Conservation (phyloP, 2,113 vertebrate genomes). For the Ceyx cyanopectus region DNA sequence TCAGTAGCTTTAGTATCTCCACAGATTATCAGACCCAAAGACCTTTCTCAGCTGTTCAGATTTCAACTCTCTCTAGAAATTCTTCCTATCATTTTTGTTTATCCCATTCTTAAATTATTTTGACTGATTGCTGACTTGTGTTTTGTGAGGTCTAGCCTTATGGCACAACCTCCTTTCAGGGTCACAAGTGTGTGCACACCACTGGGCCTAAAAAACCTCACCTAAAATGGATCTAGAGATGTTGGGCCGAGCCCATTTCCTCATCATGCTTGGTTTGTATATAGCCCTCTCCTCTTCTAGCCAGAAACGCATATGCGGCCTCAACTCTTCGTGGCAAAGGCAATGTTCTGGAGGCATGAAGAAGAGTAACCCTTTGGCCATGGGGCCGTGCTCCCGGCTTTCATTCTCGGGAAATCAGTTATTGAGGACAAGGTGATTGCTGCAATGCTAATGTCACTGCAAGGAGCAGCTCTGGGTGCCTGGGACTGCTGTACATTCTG, state of each 20-base stretch:
- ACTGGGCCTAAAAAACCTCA: not conserved
- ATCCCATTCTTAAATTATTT: not conserved
- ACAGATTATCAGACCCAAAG: not conserved
- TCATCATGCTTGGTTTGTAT: not conserved
- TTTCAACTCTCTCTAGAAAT: constrained; percentile 7
- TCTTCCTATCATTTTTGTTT: not conserved
- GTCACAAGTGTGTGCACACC: not conserved
- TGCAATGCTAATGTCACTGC: not conserved
- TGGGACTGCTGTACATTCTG: not conserved
- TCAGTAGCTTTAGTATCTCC: not conserved
- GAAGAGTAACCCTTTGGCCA: not conserved
- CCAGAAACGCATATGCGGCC: not conserved
- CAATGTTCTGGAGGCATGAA: not conserved
- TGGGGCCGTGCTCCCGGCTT: not conserved
- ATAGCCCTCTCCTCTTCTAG: not conserved
- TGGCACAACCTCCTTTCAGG: not conserved
- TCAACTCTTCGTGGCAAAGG: not conserved
- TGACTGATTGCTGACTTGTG: not conserved
- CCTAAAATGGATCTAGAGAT: not conserved
- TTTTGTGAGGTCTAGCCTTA: not conserved
- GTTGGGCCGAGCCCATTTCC: not conserved
- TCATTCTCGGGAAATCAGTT: not conserved
- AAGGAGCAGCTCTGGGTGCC: not conserved
- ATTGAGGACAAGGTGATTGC: accelerated
- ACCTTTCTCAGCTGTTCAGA: not conserved